A percentile compares a stretch with the other conserved stretches of the same genome.
These are phyloP conservation scores for Nerophis lumbriciformis DNA, from an alignment of 2,113 vertebrate genomes.

Conservation along the genomic window DNA sequence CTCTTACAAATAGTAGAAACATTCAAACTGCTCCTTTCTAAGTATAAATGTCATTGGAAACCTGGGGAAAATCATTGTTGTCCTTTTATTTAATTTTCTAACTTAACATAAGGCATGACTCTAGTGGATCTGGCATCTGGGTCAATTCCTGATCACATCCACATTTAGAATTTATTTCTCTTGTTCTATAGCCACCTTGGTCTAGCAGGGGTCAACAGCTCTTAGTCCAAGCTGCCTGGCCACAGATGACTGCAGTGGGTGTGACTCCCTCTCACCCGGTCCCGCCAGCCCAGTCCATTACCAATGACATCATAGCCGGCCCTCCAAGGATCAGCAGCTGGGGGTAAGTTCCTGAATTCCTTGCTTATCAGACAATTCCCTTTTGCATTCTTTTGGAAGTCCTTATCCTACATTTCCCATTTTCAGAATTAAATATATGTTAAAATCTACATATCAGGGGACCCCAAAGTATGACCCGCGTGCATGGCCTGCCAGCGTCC, in stretches of 20 bases:
- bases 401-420: too few relatives aligned
- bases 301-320: constrained; percentile 79
- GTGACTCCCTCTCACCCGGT: constrained; percentile 60
- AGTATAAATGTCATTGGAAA: background rate
- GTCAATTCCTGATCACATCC: background rate
- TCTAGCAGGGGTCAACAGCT: constrained; percentile 86
- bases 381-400: too few relatives aligned
- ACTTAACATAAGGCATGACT: background rate
- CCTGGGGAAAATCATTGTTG: too few relatives aligned
- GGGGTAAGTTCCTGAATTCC: constrained; percentile 76
- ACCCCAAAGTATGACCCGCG: too few relatives aligned
- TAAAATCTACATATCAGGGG: too few relatives aligned
- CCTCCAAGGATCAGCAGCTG: constrained; percentile 88
- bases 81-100: background rate
- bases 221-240: constrained; percentile 88
- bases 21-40: background rate
- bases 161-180: background rate
- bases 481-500: too few relatives aligned
- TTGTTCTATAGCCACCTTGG: constrained; percentile 77
- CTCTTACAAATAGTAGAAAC: background rate
- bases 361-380: too few relatives aligned
- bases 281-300: constrained; percentile 74
- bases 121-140: background rate
- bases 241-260: constrained; percentile 77
- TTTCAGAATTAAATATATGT: too few relatives aligned